Evolutionary conservation across 2,113 vertebrate genomes (phyloP), one percentile per base, ranked within the genome.

Genomic region (Spilogale gracilis): DNA sequence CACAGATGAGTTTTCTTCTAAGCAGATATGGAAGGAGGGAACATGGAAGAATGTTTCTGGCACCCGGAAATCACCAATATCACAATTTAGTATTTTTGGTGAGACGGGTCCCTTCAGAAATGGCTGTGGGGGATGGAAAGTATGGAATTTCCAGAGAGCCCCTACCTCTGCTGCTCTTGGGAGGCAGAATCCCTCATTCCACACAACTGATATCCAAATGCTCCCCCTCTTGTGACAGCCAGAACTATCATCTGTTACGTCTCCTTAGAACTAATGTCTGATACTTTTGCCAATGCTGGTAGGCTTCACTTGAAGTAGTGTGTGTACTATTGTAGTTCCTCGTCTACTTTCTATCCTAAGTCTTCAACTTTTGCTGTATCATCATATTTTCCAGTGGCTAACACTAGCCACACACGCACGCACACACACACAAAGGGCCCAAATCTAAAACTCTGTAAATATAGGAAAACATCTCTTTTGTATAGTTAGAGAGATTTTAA

Each of bases 351-450:
- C 56, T 97, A 97, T 97, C 92, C 98, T 96, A 89, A 96, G 56
- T 97, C 97, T 97, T 96, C 88, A 96, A 93, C 65, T 96, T 65
- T 91, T 96, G 89, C 86, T 69, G 14, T 93, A 86, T 97, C 96
- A 97, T 78, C 76, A 60, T 56, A 97, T 97, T 98, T 87, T 96
- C 45, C n/a, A 71, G 2, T 43, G 58, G 17, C 23, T 94, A 65
- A 69, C 32, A 38, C 27, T 73, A 69, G 91, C 95, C 76, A 38
- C n/a, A 38, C 38, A 38, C 38, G 2, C 38, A 38, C 38, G 38
- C 38, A 38, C 38, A 38, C 38, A 38, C 38, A 38, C 38, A 38
- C 38, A 38, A 38, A 38, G 38, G 63, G 30, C 94, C 95, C 93
- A 73, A 63, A 95, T 80, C 85, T 69, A 73, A 63, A 95, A 76